phyloP scores from a whole-genome alignment of 2,113 vertebrate genomes.

The Amphilophus citrinellus region DNA sequence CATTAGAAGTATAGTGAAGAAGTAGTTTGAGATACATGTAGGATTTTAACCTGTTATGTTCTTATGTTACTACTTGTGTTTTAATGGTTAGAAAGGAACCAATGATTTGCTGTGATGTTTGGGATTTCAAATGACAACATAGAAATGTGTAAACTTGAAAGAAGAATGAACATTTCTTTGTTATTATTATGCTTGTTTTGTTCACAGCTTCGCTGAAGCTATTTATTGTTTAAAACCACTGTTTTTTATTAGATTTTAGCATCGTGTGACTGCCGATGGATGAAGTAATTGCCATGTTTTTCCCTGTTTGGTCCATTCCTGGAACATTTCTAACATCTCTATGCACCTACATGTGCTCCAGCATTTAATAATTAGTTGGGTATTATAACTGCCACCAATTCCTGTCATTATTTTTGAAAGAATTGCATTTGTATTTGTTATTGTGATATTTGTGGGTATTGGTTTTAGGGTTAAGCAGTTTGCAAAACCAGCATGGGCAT shows the following conservation, averaged over 20 bases:
- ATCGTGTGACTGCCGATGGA: constrained; percentile 28
- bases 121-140: constrained; percentile 49
- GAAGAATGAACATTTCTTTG: constrained; percentile 38
- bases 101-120: constrained; percentile 69
- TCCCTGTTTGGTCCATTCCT: constrained; percentile 15
- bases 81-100: constrained; percentile 53
- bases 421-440: neutral
- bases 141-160: constrained; percentile 70
- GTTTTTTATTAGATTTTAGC: constrained; percentile 39
- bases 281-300: constrained; percentile 12
- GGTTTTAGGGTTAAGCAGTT: neutral
- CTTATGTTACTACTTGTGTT: constrained; percentile 58
- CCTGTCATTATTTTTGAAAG: neutral
- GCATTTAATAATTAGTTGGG: neutral
- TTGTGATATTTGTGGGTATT: neutral
- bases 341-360: neutral
- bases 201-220: constrained; percentile 35
- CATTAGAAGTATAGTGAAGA: constrained; percentile 62
- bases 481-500: constrained; percentile 9
- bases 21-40: constrained; percentile 53
- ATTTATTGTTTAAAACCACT: constrained; percentile 72
- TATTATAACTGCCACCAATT: neutral
- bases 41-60: constrained; percentile 65
- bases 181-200: constrained; percentile 24
- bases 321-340: constrained; percentile 2